A percentile compares a stretch with the other conserved stretches of the same genome.
Evolutionary conservation across 2,888 invertebrate species (phyloP).

Genomic region (Spicauda simplicius): DNA sequence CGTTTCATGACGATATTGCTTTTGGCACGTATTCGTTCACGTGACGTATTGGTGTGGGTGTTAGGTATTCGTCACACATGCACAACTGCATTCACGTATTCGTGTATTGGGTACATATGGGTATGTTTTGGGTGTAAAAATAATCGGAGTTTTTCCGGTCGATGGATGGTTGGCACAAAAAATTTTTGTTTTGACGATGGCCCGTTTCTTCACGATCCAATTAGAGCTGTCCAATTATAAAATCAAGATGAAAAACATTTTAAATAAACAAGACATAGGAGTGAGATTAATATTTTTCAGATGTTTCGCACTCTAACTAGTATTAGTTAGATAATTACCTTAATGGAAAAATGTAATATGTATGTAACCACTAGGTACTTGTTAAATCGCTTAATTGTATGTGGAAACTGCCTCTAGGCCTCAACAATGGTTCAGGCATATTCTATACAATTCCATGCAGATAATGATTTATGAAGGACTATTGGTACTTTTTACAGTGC

Average conservation of each 20-base stretch:
- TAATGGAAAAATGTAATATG: too few species aligned
- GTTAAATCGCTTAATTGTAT: too few species aligned
- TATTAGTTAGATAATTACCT: too few species aligned
- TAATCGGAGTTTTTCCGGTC: constrained; percentile 11
- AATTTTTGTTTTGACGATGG: constrained; percentile 4
- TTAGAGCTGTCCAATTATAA: neutral
- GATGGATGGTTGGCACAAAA: neutral
- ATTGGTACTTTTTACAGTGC: too few species aligned
- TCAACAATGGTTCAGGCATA: too few species aligned
- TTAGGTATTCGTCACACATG: constrained; percentile 43
- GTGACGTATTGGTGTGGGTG: constrained; percentile 52
- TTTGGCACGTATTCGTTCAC: constrained; percentile 61
- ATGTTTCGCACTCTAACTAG: too few species aligned
- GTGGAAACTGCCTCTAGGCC: too few species aligned
- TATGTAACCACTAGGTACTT: too few species aligned
- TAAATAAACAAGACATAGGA: too few species aligned
- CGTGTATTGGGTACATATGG: neutral
- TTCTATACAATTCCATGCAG: too few species aligned
- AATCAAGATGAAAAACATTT: neutral
- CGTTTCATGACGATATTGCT: constrained; percentile 55
- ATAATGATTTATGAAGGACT: too few species aligned
- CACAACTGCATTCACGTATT: constrained; percentile 39
- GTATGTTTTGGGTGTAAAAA: constrained; percentile 7
- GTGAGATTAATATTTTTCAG: too few species aligned
- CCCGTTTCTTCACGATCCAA: neutral